phyloP scores from a whole-genome alignment of 2,888 invertebrate species.

The Abscondita cerata region DNA sequence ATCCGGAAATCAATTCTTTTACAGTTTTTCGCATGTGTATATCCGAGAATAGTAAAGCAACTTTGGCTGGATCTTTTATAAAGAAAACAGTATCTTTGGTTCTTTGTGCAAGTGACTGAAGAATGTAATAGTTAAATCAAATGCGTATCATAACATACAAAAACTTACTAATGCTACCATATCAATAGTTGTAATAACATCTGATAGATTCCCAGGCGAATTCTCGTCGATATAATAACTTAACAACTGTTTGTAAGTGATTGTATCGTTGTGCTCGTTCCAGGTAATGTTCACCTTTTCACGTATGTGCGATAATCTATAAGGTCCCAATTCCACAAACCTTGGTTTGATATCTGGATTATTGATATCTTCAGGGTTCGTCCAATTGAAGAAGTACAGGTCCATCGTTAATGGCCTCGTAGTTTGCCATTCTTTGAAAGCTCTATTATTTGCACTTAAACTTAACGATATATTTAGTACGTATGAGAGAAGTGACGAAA shows the following conservation, averaged over 20 bases:
- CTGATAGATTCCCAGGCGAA: constrained; percentile 57
- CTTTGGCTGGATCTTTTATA: neutral
- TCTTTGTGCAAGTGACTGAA: constrained; percentile 8
- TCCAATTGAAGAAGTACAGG: constrained; percentile 55
- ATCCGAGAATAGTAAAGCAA: constrained; percentile 6
- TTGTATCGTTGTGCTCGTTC: constrained; percentile 71
- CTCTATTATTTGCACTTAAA: neutral
- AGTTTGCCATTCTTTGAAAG: constrained; percentile 1
- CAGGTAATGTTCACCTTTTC: constrained; percentile 76
- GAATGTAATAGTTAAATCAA: neutral
- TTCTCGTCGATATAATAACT: constrained; percentile 74
- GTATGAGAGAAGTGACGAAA: neutral
- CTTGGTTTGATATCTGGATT: constrained; percentile 64
- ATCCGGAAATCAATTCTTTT: neutral
- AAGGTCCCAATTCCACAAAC: constrained; percentile 67
- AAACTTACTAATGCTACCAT: constrained; percentile 12
- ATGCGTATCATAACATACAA: neutral
- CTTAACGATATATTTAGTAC: neutral
- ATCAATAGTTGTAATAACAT: constrained; percentile 51
- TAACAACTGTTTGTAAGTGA: constrained; percentile 72
- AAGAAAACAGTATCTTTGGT: constrained; percentile 3
- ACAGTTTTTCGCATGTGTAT: constrained; percentile 8
- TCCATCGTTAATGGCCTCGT: constrained; percentile 23
- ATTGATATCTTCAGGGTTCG: constrained; percentile 62
- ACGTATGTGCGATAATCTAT: constrained; percentile 70